Conservation (phyloP, 2,113 vertebrate genomes). For the Gopherus evgoodei region DNA sequence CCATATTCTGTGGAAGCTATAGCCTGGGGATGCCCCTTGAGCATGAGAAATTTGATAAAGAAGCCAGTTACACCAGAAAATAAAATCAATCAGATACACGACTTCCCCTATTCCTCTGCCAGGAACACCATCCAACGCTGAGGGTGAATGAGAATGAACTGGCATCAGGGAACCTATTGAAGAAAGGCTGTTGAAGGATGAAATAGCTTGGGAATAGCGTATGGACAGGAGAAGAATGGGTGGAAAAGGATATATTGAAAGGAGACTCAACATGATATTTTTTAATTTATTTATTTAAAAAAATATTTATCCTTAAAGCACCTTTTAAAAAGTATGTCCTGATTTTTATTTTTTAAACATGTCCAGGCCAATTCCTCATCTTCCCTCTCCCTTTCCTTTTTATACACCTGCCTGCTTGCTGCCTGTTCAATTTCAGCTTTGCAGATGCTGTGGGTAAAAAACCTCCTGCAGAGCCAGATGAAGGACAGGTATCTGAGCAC, state of each 20-base stretch:
- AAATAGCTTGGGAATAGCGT: not conserved
- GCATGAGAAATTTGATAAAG: not conserved
- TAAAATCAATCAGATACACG: not conserved
- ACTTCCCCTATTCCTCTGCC: not conserved
- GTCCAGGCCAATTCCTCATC: not conserved
- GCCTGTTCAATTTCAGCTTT: not conserved
- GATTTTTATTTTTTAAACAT: not conserved
- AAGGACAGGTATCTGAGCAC: not conserved
- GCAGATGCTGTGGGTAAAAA: not conserved
- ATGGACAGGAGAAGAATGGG: not conserved
- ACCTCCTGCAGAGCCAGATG: not conserved
- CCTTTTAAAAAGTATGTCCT: not conserved
- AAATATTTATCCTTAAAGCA: accelerated
- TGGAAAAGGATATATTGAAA: not conserved
- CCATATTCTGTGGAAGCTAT: not conserved
- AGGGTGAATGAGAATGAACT: not conserved
- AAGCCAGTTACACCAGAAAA: not conserved
- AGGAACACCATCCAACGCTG: not conserved
- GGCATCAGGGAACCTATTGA: not conserved
- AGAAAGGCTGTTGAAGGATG: not conserved
- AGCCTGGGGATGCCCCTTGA: not conserved
- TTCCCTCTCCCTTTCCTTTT: not conserved
- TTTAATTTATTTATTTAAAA: not conserved
- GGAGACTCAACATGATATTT: not conserved
- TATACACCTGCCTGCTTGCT: not conserved